These are phyloP conservation scores for Potamarius usumacintae DNA, from an alignment of 2,113 vertebrate genomes.

Conservation along the genomic window DNA sequence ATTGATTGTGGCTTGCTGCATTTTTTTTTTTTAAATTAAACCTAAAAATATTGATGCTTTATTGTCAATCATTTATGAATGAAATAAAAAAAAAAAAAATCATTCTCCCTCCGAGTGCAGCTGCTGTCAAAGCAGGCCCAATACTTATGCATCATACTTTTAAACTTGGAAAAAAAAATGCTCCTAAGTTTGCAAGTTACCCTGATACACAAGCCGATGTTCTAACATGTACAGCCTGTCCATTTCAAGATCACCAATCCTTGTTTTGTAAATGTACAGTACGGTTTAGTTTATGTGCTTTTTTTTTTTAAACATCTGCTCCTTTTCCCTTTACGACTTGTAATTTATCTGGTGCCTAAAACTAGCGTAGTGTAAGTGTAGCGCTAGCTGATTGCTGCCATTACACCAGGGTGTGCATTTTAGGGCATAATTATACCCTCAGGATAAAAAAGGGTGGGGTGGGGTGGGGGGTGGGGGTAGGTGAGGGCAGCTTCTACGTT, in stretches of 20 bases:
- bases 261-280: background rate
- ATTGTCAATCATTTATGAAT: background rate
- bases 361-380: conserved; percentile 48
- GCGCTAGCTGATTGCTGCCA: conserved; percentile 59
- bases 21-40: too few species aligned
- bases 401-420: conserved; percentile 78
- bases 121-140: background rate
- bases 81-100: background rate
- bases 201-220: background rate
- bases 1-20: background rate
- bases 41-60: too few species aligned
- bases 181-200: background rate
- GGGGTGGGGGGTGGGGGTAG: conserved; percentile 23
- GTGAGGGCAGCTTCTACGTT: conserved; percentile 74
- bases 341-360: conserved; percentile 25
- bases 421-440: conserved; percentile 93
- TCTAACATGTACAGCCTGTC: background rate
- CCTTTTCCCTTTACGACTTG: background rate
- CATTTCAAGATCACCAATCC: background rate
- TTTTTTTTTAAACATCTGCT: background rate
- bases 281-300: background rate
- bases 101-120: background rate
- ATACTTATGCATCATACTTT: background rate
- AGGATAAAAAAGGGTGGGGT: conserved; percentile 73
- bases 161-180: background rate